Conservation (phyloP, 2,797 vertebrate genomes). For the Valencia hispanica region DNA sequence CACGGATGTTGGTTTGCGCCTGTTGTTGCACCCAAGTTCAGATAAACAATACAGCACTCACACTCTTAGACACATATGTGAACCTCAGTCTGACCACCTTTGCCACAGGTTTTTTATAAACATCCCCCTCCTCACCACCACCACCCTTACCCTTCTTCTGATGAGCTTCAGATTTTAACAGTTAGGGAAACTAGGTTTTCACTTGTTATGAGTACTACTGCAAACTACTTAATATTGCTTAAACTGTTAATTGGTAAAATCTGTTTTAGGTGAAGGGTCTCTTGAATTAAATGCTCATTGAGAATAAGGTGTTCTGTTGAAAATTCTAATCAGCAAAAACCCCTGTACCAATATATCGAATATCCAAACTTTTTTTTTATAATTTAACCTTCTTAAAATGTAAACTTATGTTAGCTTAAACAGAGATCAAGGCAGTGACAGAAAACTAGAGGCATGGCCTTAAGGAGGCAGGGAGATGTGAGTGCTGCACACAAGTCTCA, state of each 20-base stretch:
- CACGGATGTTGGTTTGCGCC: slow-evolving; percentile 39
- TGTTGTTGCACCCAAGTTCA: slow-evolving; percentile 35
- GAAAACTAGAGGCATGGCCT: neutral
- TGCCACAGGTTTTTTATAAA: slow-evolving; percentile 57
- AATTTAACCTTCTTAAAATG: neutral
- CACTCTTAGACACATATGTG: slow-evolving; percentile 36
- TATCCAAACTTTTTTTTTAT: neutral
- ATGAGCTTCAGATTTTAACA: slow-evolving; percentile 20
- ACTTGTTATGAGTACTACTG: slow-evolving; percentile 19
- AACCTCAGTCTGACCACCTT: slow-evolving; percentile 68
- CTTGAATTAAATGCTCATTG: slow-evolving; percentile 6
- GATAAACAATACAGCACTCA: slow-evolving; percentile 24
- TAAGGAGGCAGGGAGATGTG: slow-evolving; percentile 20
- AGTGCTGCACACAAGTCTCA: slow-evolving; percentile 13
- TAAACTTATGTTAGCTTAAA: slow-evolving; percentile 2
- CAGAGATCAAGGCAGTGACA: slow-evolving; percentile 23
- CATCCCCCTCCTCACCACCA: neutral
- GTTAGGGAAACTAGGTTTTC: slow-evolving; percentile 22
- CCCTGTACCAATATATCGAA: neutral
- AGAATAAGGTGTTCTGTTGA: slow-evolving; percentile 2
- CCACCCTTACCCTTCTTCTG: neutral
- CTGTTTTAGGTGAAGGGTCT: neutral
- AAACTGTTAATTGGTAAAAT: neutral
- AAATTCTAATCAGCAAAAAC: slow-evolving; percentile 6
- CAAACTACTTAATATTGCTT: slow-evolving; percentile 5